Percentiles rank a stretch among this genome's conserved stretches.
These are phyloP conservation scores for Delichon dasypus DNA, from an alignment of 2,797 vertebrate genomes.

Conservation along the genomic window DNA sequence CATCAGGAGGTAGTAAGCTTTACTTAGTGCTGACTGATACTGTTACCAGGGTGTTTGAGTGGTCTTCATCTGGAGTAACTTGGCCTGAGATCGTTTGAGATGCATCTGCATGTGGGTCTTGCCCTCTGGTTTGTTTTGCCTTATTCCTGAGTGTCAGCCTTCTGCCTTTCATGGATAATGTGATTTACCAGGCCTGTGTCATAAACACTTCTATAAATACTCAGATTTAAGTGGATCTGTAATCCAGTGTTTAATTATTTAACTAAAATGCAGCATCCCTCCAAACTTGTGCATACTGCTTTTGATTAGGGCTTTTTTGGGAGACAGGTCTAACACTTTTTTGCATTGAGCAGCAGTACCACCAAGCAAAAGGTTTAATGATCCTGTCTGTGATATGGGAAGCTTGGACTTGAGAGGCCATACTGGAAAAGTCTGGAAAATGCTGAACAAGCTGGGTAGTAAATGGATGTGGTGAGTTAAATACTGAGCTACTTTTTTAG, in stretches of 20 bases:
- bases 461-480: not conserved
- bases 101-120: not conserved
- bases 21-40: conserved; percentile 7
- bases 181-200: not conserved
- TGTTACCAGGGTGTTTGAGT: not conserved
- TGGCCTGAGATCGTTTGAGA: not conserved
- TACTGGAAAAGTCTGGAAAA: not conserved
- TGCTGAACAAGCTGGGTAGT: not conserved
- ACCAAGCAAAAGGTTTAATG: not conserved
- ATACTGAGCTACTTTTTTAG: not conserved
- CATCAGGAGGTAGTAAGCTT: conserved; percentile 23
- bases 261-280: not conserved
- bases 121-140: not conserved
- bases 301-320: not conserved
- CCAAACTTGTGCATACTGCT: not conserved
- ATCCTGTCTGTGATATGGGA: not conserved
- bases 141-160: not conserved
- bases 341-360: not conserved
- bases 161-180: not conserved
- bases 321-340: not conserved
- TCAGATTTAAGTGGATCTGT: not conserved
- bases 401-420: not conserved
- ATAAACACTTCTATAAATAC: not conserved
- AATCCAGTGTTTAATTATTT: not conserved
- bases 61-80: not conserved